Evolutionary conservation across 53 echinoderm and acorn worm genomes (phyloP), one percentile per base, ranked within the genome.

Genomic region (Stichopus horrens): DNA sequence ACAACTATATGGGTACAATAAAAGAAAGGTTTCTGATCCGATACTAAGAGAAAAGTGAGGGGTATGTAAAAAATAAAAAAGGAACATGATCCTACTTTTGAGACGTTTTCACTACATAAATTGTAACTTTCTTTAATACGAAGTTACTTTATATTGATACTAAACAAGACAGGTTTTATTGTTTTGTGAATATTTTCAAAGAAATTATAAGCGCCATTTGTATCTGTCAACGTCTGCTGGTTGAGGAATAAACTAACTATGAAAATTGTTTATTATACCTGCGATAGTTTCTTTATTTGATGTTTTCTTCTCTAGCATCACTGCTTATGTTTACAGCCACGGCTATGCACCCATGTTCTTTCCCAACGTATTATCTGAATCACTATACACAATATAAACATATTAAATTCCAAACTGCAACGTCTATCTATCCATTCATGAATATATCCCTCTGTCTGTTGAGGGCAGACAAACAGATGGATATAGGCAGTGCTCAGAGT

Each of bases 141-240:
- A 7, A 19, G n/a, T 54, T 10, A 55, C 55, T 13, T 75, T 54
- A 79, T 55, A 79, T 79, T 4, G 55, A 8, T 79, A 75, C 75
- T 37, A 75, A 1, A 75, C 21, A 20, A 75, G 10, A 37, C 37
- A 37, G 21, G 19, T 14, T 75, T 22, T 53, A 77, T 53, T 79
- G 79, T 79, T 79, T 79, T 77, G 53, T 54, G 79, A 53, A 79
- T 79, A 79, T 53, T 79, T 78, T 54, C n/a, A 55, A 78, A n/a
- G 55, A 52, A 78, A 78, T 53, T 78, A 78, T 78, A 78, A 78
- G 55, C 79, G 79, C 79, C 53, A 78, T 78, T 78, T 78, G 79
- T 78, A 78, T 51, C 53, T 78, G 79, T 78, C 54, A 55, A 78
- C 53, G 53, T 78, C 79, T 53, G 79, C 79, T 78, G 79, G 55